phyloP scores from a whole-genome alignment of 2,797 vertebrate genomes.

The Lepus townsendii region DNA sequence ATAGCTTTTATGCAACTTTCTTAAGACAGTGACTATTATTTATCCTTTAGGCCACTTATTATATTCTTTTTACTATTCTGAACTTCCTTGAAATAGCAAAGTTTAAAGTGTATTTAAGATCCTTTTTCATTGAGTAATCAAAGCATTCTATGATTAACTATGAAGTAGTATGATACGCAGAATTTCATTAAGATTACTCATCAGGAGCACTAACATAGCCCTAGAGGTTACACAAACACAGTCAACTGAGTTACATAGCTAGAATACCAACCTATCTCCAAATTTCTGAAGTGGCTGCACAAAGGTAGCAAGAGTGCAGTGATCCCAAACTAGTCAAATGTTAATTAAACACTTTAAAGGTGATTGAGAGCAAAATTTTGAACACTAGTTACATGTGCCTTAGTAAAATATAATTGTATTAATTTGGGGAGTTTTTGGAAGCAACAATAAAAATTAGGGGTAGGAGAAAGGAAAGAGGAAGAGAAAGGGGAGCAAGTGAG shows the following conservation, averaged over 20 bases:
- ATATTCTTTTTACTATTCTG: conserved; percentile 66
- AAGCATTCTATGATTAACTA: conserved; percentile 82
- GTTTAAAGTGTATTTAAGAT: conserved; percentile 82
- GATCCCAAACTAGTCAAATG: background rate
- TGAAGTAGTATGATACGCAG: conserved; percentile 79
- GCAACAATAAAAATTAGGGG: background rate
- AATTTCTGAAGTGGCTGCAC: background rate
- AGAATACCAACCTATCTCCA: conserved; percentile 28
- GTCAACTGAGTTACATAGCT: conserved; percentile 60
- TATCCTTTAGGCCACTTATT: conserved; percentile 55
- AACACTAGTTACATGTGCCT: background rate
- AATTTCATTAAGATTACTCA: conserved; percentile 83
- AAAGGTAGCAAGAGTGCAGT: background rate
- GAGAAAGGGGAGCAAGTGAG: background rate
- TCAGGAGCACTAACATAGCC: conserved; percentile 72
- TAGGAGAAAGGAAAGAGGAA: accelerated
- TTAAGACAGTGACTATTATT: conserved; percentile 27
- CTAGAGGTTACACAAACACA: conserved; percentile 79
- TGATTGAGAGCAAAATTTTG: background rate
- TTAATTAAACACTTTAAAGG: background rate
- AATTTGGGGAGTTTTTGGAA: background rate
- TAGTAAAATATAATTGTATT: background rate
- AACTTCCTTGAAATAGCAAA: conserved; percentile 64
- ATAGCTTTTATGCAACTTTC: background rate
- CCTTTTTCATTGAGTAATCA: conserved; percentile 81